Evolutionary conservation across 2,797 vertebrate genomes (phyloP).

Genomic region (Coccyzus lansbergi): DNA sequence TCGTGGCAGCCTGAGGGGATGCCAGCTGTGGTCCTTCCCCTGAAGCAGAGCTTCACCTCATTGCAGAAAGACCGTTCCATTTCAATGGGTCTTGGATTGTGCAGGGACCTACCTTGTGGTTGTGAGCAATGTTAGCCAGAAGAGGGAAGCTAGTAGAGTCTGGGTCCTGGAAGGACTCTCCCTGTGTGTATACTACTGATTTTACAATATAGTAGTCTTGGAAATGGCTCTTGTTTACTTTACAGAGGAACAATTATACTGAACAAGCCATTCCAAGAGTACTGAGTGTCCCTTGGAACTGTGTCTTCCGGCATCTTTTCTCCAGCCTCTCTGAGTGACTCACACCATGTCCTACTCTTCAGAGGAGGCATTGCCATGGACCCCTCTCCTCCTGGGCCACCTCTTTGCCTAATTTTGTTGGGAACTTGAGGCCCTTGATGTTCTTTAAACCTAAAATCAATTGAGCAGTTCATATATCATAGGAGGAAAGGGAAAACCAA

Average conservation of each 20-base stretch:
- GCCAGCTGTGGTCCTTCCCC: too few species aligned
- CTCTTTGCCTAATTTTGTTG: not conserved
- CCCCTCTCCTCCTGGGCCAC: not conserved
- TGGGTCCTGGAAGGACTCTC: not conserved
- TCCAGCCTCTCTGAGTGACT: not conserved
- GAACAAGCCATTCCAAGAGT: not conserved
- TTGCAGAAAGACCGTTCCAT: not conserved
- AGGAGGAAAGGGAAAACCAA: not conserved
- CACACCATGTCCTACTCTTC: not conserved
- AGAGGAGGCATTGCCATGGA: not conserved
- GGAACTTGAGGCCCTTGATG: not conserved
- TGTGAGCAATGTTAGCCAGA: not conserved
- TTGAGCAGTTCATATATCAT: not conserved
- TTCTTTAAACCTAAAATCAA: not conserved
- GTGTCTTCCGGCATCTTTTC: not conserved
- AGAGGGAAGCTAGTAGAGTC: not conserved
- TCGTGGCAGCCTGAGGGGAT: not conserved
- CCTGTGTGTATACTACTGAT: not conserved
- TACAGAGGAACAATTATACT: not conserved
- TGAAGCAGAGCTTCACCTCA: rapidly evolving
- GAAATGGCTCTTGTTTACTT: not conserved
- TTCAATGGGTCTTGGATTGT: not conserved
- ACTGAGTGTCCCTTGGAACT: not conserved
- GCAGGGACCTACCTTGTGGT: not conserved
- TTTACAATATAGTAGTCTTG: not conserved